Percentiles rank a stretch among this genome's conserved stretches.
Conservation (phyloP, 2,888 invertebrate genomes). For the Drosophila austrosaltans region DNA sequence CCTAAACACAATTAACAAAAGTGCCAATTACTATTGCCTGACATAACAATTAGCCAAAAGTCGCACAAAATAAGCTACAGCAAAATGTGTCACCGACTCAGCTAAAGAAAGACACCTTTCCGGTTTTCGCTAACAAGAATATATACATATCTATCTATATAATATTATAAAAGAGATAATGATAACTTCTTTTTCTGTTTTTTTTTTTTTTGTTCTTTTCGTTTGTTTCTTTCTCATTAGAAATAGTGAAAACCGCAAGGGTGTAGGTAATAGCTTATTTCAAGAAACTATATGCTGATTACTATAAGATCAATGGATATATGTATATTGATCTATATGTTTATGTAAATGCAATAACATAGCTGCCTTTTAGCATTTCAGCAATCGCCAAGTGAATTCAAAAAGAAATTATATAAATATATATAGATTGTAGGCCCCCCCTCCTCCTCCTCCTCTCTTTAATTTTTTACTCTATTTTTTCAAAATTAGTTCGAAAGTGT, state of each 20-base stretch:
- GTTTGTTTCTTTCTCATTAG: background rate
- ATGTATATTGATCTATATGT: conserved; percentile 11
- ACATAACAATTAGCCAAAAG: conserved; percentile 31
- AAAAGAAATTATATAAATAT: background rate
- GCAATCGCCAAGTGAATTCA: background rate
- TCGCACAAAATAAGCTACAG: background rate
- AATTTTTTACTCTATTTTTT: background rate
- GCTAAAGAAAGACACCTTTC: background rate
- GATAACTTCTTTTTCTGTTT: background rate
- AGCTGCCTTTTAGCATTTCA: conserved; percentile 13
- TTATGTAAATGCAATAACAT: background rate
- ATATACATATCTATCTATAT: too few species aligned
- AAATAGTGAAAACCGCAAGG: background rate
- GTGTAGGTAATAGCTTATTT: background rate
- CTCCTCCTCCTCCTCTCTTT: too few species aligned
- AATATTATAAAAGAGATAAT: too few species aligned
- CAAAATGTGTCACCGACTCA: background rate
- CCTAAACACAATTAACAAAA: conserved; percentile 55
- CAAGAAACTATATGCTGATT: background rate
- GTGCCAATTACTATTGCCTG: conserved; percentile 71
- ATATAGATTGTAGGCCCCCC: background rate
- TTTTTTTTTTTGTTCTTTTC: background rate
- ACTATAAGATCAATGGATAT: background rate
- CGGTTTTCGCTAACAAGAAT: background rate
- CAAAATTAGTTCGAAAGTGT: conserved; percentile 27